Base-by-base conservation (phyloP, 2,888 invertebrate genomes). In the Seira musarum region DNA sequence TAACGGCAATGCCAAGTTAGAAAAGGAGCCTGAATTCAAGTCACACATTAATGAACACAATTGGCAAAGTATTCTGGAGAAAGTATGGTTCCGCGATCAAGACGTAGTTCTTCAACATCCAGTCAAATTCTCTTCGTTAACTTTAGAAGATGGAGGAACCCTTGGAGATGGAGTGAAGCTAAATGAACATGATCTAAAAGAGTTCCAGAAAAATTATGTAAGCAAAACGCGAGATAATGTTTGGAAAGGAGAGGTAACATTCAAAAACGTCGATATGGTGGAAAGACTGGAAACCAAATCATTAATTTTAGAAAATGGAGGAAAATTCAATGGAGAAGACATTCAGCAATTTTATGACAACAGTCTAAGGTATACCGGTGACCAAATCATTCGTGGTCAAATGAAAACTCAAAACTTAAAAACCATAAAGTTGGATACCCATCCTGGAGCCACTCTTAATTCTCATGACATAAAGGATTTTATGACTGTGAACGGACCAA, bases 261-360 rank as follows among this genome's bases (percentile, higher is more conserved):
- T 85, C 2, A 61, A 74, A 19, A 22, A 60, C 2, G 67, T 63
- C 15, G 53, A 67, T 10, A 24, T 66, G 0, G 17, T 73, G 1
- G 24, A 76, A 19, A 24, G 25, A 0, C n/a, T 83, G 2, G 63
- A 68, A 5, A 24, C 77, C 1, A 2, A 77, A 1, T 72, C 63
- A 0, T 13, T 75, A 0, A 53, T 35, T 13, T 35, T 81, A 3
- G 64, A 76, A 17, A 67, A 78, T 21, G 75, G 70, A 57, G 79
- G 79, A 0, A 46, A 46, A 5, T 72, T 84, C 21, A 85, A 85
- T 40, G 80, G 76, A 0, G 66, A 81, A 10, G 21, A 84, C 70
- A 21, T 85, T 0, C 6, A 60, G 0, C 35, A 73, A 13, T 80
- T 85, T 63, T 63, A 19, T 1, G 15, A 63, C 2, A 75, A 78